Base-by-base conservation (phyloP, 2,888 invertebrate species). In the Sisyra nigra region DNA sequence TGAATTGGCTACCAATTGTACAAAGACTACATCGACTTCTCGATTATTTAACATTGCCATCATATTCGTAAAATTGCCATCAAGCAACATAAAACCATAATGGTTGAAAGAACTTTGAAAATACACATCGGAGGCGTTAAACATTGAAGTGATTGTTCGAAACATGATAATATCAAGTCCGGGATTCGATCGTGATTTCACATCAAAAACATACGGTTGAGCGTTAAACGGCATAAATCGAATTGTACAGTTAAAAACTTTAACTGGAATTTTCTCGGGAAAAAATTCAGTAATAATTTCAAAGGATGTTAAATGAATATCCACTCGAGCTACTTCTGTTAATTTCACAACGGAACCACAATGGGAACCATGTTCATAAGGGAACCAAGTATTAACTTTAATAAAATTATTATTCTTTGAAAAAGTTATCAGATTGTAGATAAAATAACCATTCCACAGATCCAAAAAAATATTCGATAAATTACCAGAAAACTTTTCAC, bases 1-100 rank as follows among this genome's bases (percentile, higher is more conserved):
- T 40, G 64, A 63, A 50, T 74, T 74, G 3, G 74, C 70, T 56
- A 66, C 73, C 47, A 69, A 69, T 1, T 71, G 73, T 6, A 74
- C 74, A 13, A 72, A 51, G 5, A 72, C 57, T 4, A 74, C 55
- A 42, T 72, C 65, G 3, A 68, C 41, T 33, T 41, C 55, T 46
- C 57, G 59, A 1, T 55, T 49, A 1, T 56, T 49, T 1, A 74
- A 49, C 10, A 60, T 53, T 3, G 59, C 63, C 15, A 74, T 53
- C 8, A 68, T 61, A 7, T 70, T 71, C 17, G 58, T 59, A 71
- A 72, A 74, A 4, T 55, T 50, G 0, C 66, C 65, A 18, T 54
- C 47, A 14, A 49, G 40, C 10, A 58, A 52, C 42, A 62, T 55
- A 44, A 71, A 65, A 0, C 74, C 74, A 40, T 72, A 41, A 33